Percentiles rank a stretch among this genome's conserved stretches.
Conservation (phyloP, 1,140 invertebrate species). For the Zaprionus davidi region DNA sequence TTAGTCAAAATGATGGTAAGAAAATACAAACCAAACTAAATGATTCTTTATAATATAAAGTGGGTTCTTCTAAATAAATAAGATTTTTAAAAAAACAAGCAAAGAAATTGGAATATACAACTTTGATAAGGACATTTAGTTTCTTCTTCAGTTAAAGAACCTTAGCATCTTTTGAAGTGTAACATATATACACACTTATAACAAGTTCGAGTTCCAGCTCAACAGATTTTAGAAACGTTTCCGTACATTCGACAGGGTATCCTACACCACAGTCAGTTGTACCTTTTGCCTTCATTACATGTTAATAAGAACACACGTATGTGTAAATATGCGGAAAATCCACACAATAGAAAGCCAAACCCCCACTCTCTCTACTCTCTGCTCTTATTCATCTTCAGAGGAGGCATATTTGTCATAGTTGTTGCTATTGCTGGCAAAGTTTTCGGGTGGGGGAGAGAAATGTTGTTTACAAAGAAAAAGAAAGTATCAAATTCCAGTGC, state of each 20-base stretch:
- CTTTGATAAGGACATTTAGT: too few relatives aligned
- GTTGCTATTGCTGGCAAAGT: conserved; percentile 62
- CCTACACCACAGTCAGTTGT: background rate
- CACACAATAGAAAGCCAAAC: conserved; percentile 55
- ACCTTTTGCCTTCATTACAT: background rate
- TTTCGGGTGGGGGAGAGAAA: conserved; percentile 42
- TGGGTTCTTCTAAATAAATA: too few relatives aligned
- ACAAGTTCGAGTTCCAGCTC: too few relatives aligned
- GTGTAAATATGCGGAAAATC: conserved; percentile 74
- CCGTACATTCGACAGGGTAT: background rate
- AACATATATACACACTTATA: too few relatives aligned
- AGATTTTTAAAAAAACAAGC: too few relatives aligned
- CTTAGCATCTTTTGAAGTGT: too few relatives aligned
- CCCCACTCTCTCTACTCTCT: background rate
- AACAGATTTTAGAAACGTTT: background rate
- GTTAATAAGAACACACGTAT: conserved; percentile 48
- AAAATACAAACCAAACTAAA: too few relatives aligned
- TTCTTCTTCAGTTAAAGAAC: too few relatives aligned
- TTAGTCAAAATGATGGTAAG: background rate
- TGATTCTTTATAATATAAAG: too few relatives aligned
- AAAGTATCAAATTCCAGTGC: conserved; percentile 81
- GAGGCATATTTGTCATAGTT: conserved; percentile 43
- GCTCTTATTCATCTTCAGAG: background rate
- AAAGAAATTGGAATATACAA: too few relatives aligned
- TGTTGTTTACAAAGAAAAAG: conserved; percentile 81